Evolutionary conservation across 2,113 vertebrate species (phyloP).

Genomic region (Empidonax traillii): DNA sequence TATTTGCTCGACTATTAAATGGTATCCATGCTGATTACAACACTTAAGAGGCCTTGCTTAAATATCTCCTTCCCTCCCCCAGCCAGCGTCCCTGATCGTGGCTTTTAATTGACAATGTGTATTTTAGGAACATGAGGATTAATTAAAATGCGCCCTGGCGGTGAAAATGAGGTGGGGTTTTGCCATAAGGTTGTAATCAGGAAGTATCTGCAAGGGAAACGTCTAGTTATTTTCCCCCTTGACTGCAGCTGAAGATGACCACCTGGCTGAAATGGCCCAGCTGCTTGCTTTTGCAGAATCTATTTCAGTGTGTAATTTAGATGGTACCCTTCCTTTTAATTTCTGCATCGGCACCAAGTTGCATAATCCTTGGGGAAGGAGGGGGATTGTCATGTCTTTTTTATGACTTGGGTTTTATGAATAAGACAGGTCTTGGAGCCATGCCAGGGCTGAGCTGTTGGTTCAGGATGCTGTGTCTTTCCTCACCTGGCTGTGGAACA

Average conservation of each 20-base stretch:
- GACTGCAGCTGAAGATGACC: conserved; percentile 35
- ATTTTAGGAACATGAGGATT: conserved; percentile 9
- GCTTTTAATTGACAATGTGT: not conserved
- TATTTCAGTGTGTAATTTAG: conserved; percentile 13
- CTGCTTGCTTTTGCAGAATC: conserved; percentile 33
- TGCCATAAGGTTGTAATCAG: conserved; percentile 16
- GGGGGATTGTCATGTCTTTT: not conserved
- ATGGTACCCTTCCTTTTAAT: not conserved
- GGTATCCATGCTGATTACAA: not conserved
- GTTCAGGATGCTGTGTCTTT: not conserved
- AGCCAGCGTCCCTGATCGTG: not conserved
- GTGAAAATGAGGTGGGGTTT: not conserved
- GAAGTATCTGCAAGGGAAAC: conserved; percentile 4
- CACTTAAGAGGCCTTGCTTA: not conserved
- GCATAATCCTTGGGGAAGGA: not conserved
- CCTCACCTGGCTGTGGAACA: not conserved
- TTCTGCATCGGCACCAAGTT: not conserved
- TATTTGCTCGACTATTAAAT: not conserved
- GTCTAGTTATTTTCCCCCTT: conserved; percentile 10
- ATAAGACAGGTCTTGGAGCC: not conserved
- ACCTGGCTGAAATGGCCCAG: conserved; percentile 43
- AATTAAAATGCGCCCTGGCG: not conserved
- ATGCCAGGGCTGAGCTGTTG: not conserved
- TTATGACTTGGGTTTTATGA: not conserved
- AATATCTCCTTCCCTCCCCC: not conserved